Percentiles rank a stretch among this genome's conserved stretches.
phyloP scores from a whole-genome alignment of 2,888 invertebrate species.

The Dusona sp. region DNA sequence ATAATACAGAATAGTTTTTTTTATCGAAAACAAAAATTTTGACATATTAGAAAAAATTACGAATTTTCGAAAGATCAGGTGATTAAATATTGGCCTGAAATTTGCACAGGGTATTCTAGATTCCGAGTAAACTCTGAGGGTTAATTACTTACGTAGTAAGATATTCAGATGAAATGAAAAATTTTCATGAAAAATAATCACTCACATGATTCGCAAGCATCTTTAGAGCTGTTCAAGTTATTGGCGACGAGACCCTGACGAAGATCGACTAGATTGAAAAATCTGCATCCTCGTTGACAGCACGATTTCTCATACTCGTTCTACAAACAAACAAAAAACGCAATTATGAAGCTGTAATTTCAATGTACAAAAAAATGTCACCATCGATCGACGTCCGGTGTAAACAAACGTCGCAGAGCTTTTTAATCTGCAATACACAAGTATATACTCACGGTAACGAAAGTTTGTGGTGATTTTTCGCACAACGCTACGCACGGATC shows the following conservation, averaged over 20 bases:
- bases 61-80: background rate
- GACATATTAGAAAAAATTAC: no score
- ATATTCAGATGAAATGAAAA: background rate
- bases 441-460: slow-evolving; percentile 72
- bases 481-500: slow-evolving; percentile 79
- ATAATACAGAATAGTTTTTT: no score
- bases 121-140: background rate
- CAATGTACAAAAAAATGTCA: background rate
- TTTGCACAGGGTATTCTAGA: background rate
- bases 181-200: slow-evolving; percentile 15
- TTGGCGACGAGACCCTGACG: slow-evolving; percentile 75
- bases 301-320: slow-evolving; percentile 78
- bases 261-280: slow-evolving; percentile 81
- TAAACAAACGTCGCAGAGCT: slow-evolving; percentile 19
- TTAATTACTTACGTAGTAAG: background rate
- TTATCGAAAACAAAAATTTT: no score
- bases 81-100: background rate
- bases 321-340: slow-evolving; percentile 67
- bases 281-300: slow-evolving; percentile 83
- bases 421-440: background rate
- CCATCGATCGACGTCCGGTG: background rate
- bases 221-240: slow-evolving; percentile 77
- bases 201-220: slow-evolving; percentile 81
- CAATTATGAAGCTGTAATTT: background rate
- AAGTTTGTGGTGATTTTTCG: slow-evolving; percentile 75